Conservation (phyloP, 2,113 vertebrate species). For the Cyphomyrus plagiostoma region DNA sequence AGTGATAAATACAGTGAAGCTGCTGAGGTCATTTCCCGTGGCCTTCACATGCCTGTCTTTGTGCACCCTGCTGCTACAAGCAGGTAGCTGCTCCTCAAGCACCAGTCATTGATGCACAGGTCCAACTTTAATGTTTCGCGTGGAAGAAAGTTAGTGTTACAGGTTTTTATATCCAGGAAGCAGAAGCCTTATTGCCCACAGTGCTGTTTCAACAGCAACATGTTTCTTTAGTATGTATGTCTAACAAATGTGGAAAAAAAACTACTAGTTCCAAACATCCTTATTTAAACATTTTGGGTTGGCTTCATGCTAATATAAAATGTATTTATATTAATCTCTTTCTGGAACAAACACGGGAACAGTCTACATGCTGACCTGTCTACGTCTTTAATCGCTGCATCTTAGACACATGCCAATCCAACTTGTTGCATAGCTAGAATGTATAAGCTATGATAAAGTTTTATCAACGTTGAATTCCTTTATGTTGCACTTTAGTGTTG, state of each 20-base stretch:
- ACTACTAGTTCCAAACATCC: neutral
- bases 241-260: neutral
- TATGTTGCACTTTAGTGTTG: slow-evolving; percentile 19
- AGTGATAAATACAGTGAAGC: neutral
- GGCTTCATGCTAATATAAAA: neutral
- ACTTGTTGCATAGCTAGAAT: neutral
- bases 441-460: neutral
- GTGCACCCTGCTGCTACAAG: neutral
- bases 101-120: neutral
- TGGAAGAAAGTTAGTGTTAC: neutral
- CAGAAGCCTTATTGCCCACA: neutral
- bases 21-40: neutral
- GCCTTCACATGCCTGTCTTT: neutral
- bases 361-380: neutral
- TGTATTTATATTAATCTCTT: neutral
- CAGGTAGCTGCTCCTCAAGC: neutral
- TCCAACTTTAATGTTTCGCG: neutral
- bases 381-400: neutral
- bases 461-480: neutral
- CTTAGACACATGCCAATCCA: neutral
- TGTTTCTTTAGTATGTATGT: neutral
- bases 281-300: neutral
- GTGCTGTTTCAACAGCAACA: neutral
- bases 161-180: neutral
- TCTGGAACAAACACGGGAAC: neutral